A percentile compares a stretch with the other conserved stretches of the same genome.
These are phyloP conservation scores for Eurosta solidaginis DNA, from an alignment of 1,140 invertebrate genomes.

Conservation along the genomic window DNA sequence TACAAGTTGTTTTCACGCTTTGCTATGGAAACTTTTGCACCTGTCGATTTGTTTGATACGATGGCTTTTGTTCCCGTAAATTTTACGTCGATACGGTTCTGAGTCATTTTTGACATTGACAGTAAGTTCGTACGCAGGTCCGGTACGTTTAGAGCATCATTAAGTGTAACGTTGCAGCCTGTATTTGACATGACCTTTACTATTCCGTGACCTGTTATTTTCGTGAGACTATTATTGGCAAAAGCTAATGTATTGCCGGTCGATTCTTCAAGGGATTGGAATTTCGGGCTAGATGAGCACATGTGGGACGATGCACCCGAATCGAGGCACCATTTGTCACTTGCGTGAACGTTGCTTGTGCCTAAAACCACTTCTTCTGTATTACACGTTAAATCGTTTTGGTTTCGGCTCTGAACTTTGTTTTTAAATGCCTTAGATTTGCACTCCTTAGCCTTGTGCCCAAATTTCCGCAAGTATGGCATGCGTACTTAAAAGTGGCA, in stretches of 20 bases:
- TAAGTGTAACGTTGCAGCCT: neutral
- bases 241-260: neutral
- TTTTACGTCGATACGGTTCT: neutral
- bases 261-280: neutral
- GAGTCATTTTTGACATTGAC: neutral
- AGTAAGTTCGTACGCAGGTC: conserved; percentile 11
- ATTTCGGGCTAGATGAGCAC: conserved; percentile 31
- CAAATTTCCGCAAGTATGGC: conserved; percentile 15
- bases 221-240: neutral
- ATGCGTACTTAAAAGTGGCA: too few species aligned
- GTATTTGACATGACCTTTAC: neutral
- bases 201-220: neutral
- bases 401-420: neutral
- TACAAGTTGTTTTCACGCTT: too few species aligned
- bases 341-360: neutral
- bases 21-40: too few species aligned
- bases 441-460: neutral
- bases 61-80: neutral
- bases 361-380: neutral
- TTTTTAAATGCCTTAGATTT: too few species aligned
- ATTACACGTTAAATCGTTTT: neutral
- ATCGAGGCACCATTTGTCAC: conserved; percentile 31
- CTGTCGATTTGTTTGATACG: conserved; percentile 34
- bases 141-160: neutral
- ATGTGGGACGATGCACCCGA: conserved; percentile 35